Evolutionary conservation across 2,797 vertebrate species (phyloP).

Genomic region (Peromyscus aztecus): DNA sequence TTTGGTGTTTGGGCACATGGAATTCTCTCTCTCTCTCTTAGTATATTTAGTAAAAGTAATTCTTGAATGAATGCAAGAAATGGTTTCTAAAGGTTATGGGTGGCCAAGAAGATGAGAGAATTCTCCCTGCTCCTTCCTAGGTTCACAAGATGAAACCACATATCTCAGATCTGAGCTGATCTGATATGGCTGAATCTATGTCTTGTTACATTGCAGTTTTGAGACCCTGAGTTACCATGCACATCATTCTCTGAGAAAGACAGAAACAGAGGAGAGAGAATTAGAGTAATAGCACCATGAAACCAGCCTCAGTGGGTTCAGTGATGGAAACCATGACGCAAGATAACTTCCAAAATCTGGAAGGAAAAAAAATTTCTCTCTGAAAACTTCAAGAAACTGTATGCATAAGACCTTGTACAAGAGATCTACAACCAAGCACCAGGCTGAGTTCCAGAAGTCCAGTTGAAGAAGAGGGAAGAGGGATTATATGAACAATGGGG

Average conservation of each 20-base stretch:
- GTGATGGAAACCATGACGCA: neutral
- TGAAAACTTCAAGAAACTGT: neutral
- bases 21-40: neutral
- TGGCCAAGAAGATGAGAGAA: neutral
- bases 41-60: neutral
- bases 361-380: neutral
- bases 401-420: neutral
- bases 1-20: neutral
- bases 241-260: neutral
- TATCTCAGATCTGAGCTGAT: neutral
- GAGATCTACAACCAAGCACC: no score
- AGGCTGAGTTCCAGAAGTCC: no score
- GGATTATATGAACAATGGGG: no score
- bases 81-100: neutral
- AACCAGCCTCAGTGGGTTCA: neutral
- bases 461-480: no score
- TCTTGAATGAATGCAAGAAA: neutral
- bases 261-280: neutral
- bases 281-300: neutral
- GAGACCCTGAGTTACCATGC: neutral
- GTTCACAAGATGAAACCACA: neutral
- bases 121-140: neutral
- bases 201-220: neutral
- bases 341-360: neutral
- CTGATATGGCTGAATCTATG: neutral